Evolutionary conservation across 2,888 invertebrate genomes (phyloP).

Genomic region (Hirtodrosophila cameraria): DNA sequence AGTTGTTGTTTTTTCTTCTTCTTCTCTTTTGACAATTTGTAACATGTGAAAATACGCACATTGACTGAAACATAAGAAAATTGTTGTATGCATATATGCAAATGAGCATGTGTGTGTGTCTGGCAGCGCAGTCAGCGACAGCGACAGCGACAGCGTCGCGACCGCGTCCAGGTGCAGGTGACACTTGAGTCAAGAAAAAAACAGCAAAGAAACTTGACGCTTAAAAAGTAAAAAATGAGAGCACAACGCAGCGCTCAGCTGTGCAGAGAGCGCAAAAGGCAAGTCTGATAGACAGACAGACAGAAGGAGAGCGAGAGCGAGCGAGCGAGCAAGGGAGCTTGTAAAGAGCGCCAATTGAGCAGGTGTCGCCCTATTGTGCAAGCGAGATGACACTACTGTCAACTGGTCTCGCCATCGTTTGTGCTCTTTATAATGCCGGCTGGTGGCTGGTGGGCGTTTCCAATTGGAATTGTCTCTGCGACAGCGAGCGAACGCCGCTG

Average conservation of each 20-base stretch:
- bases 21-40: slow-evolving; percentile 47
- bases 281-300: slow-evolving; percentile 4
- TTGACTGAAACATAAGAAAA: slow-evolving; percentile 44
- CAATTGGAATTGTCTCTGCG: slow-evolving; percentile 68
- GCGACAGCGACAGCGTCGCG: slow-evolving; percentile 2
- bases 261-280: slow-evolving; percentile 25
- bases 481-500: slow-evolving; percentile 29
- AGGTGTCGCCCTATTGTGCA: slow-evolving; percentile 45
- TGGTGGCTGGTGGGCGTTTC: slow-evolving; percentile 68
- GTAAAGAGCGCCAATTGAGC: slow-evolving; percentile 61
- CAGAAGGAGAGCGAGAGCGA: slow-evolving; percentile 19
- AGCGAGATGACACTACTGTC: slow-evolving; percentile 48
- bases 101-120: slow-evolving; percentile 23
- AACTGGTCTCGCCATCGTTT: slow-evolving; percentile 45
- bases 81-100: slow-evolving; percentile 34
- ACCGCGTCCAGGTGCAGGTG: slow-evolving; percentile 58
- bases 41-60: slow-evolving; percentile 35
- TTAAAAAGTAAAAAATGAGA: slow-evolving; percentile 53
- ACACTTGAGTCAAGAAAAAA: slow-evolving; percentile 63
- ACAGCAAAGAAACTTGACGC: slow-evolving; percentile 50
- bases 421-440: slow-evolving; percentile 12
- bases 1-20: slow-evolving; percentile 19
- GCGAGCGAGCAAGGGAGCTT: slow-evolving; percentile 29
- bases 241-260: slow-evolving; percentile 36
- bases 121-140: slow-evolving; percentile 29